phyloP scores from a whole-genome alignment of 2,888 invertebrate species.

The Lagria hirta region DNA sequence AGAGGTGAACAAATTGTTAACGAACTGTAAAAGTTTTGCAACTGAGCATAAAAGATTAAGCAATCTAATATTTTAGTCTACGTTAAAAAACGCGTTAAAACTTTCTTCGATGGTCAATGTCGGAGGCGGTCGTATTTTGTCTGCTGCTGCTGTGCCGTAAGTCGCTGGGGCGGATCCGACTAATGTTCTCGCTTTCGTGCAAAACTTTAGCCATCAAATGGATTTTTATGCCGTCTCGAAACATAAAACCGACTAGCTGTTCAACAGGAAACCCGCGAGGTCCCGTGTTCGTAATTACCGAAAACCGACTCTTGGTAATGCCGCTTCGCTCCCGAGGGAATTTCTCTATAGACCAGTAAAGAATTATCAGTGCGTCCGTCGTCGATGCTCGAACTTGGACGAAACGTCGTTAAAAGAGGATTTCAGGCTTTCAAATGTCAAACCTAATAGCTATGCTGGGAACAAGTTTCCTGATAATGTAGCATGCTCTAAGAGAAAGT shows the following conservation, averaged over 20 bases:
- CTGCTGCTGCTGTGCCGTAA: conserved; percentile 9
- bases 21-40: too few species aligned
- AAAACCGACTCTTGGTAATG: conserved; percentile 28
- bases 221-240: conserved; percentile 41
- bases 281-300: conserved; percentile 38
- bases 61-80: too few species aligned
- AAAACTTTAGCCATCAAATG: conserved; percentile 41
- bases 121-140: conserved; percentile 3
- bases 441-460: conserved; percentile 16
- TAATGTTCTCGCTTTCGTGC: conserved; percentile 35
- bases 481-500: too few species aligned
- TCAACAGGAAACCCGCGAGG: conserved; percentile 36
- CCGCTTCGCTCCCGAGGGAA: conserved; percentile 7
- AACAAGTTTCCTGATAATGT: conserved; percentile 17
- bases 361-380: conserved; percentile 20
- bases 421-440: too few species aligned
- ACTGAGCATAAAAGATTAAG: too few species aligned
- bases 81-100: conserved; percentile 22
- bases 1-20: too few species aligned
- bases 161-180: conserved; percentile 22
- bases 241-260: conserved; percentile 37
- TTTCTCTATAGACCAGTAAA: conserved; percentile 20
- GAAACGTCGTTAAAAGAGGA: conserved; percentile 19
- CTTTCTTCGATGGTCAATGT: conserved; percentile 18
- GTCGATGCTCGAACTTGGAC: conserved; percentile 9